phyloP scores from a whole-genome alignment of 2,113 vertebrate genomes.

The Merops nubicus region DNA sequence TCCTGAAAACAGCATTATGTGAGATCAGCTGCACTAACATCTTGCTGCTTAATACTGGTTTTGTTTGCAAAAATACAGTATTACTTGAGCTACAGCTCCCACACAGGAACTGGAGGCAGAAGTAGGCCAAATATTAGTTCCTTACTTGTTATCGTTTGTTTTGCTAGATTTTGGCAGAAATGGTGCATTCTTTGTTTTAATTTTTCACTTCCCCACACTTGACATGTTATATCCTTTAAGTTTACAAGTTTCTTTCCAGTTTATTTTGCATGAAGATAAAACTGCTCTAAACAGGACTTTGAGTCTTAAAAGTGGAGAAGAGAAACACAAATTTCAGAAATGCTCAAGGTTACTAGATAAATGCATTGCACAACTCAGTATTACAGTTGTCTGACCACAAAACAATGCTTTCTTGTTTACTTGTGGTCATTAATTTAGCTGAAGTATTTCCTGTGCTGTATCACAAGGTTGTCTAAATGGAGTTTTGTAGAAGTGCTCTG shows the following conservation, averaged over 20 bases:
- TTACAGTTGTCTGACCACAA: slow-evolving; percentile 6
- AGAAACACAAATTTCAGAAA: neutral
- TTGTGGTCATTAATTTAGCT: slow-evolving; percentile 9
- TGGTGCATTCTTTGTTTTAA: slow-evolving; percentile 37
- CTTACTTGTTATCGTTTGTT: slow-evolving; percentile 45
- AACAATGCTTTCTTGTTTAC: slow-evolving; percentile 47
- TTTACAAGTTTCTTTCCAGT: slow-evolving; percentile 25
- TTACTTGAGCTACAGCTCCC: slow-evolving; percentile 14
- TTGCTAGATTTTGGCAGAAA: slow-evolving; percentile 56
- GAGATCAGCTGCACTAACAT: neutral
- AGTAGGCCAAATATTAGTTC: slow-evolving; percentile 24
- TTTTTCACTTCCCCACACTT: slow-evolving; percentile 18
- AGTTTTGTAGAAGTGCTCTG: neutral
- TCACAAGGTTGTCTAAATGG: neutral
- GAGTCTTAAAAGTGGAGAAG: neutral
- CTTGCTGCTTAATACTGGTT: neutral
- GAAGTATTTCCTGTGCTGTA: slow-evolving; percentile 17
- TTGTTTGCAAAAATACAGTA: neutral
- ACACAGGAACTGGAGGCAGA: neutral
- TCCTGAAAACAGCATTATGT: neutral
- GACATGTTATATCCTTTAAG: slow-evolving; percentile 6
- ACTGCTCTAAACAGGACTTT: neutral
- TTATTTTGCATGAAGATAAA: slow-evolving; percentile 1
- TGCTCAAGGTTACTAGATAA: neutral
- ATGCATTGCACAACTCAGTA: neutral